Conservation (phyloP, 92 coral and sea anemone species). For the Paramuricea clavata region DNA sequence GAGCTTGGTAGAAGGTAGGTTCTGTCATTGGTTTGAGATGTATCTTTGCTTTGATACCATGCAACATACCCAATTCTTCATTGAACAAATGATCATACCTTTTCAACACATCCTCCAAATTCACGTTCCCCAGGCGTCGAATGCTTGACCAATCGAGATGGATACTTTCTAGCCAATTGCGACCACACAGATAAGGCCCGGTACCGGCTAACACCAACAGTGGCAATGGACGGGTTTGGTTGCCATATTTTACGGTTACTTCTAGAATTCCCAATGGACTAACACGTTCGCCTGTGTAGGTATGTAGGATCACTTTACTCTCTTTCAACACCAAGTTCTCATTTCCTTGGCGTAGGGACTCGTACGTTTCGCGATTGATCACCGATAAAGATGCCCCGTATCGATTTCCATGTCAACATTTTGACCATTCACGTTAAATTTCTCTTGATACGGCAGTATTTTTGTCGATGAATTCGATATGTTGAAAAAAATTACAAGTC, state of each 20-base stretch:
- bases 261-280: slow-evolving; percentile 50
- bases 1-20: slow-evolving; percentile 21
- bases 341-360: slow-evolving; percentile 29
- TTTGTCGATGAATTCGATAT: background rate
- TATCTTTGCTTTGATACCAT: slow-evolving; percentile 28
- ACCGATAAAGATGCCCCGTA: slow-evolving; percentile 46
- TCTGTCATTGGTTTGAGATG: background rate
- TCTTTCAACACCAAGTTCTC: slow-evolving; percentile 26
- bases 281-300: slow-evolving; percentile 66
- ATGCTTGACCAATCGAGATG: slow-evolving; percentile 37
- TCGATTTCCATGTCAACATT: slow-evolving; percentile 53
- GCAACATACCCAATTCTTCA: slow-evolving; percentile 24
- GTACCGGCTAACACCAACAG: slow-evolving; percentile 40
- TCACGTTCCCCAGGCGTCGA: background rate
- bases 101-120: background rate
- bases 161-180: slow-evolving; percentile 57
- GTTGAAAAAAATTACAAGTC: too few species aligned
- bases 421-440: slow-evolving; percentile 20
- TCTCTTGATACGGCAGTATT: background rate
- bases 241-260: slow-evolving; percentile 46
- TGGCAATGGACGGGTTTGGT: slow-evolving; percentile 35
- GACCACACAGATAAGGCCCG: slow-evolving; percentile 64
- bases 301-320: slow-evolving; percentile 44
- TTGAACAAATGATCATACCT: slow-evolving; percentile 16
- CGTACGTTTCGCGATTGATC: slow-evolving; percentile 39